These are phyloP conservation scores for Rhabditoides inermis DNA, from an alignment of 2,888 invertebrate species.

Conservation along the genomic window DNA sequence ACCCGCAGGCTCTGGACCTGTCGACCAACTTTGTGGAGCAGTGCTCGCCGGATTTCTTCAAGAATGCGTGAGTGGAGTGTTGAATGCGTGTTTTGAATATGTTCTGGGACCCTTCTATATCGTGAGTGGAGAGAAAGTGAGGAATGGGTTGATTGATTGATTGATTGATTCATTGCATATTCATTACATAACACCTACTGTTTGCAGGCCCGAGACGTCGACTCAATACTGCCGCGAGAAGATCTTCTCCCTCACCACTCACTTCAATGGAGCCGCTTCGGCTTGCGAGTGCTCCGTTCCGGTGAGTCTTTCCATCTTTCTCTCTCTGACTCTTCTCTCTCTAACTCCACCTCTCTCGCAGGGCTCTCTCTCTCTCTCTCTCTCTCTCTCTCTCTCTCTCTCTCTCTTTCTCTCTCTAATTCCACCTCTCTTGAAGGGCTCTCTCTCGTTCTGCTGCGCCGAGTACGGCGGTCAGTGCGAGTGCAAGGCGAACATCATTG, in stretches of 20 bases:
- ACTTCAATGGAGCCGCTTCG: slow-evolving; percentile 85
- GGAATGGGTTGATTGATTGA: too few relatives aligned
- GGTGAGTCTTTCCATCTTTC: too few relatives aligned
- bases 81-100: too few relatives aligned
- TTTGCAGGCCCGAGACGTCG: too few relatives aligned
- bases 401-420: too few relatives aligned
- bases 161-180: too few relatives aligned
- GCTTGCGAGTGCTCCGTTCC: slow-evolving; percentile 76
- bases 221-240: slow-evolving; percentile 85
- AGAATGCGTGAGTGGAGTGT: slow-evolving; percentile 61
- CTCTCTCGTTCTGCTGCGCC: slow-evolving; percentile 77
- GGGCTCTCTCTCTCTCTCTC: too few relatives aligned
- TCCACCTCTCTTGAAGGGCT: slow-evolving; percentile 59
- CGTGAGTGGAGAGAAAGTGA: too few relatives aligned
- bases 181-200: too few relatives aligned
- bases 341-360: too few relatives aligned
- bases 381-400: background rate
- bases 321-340: too few relatives aligned
- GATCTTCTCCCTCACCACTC: slow-evolving; percentile 83
- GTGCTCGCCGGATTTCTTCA: slow-evolving; percentile 79
- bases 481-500: slow-evolving; percentile 85
- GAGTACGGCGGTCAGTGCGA: slow-evolving; percentile 91
- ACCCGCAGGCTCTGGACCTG: slow-evolving; percentile 39
- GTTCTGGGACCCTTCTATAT: too few relatives aligned
- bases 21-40: slow-evolving; percentile 74